phyloP scores from a whole-genome alignment of 2,797 vertebrate genomes.

The Odontamblyopus lacepedii region DNA sequence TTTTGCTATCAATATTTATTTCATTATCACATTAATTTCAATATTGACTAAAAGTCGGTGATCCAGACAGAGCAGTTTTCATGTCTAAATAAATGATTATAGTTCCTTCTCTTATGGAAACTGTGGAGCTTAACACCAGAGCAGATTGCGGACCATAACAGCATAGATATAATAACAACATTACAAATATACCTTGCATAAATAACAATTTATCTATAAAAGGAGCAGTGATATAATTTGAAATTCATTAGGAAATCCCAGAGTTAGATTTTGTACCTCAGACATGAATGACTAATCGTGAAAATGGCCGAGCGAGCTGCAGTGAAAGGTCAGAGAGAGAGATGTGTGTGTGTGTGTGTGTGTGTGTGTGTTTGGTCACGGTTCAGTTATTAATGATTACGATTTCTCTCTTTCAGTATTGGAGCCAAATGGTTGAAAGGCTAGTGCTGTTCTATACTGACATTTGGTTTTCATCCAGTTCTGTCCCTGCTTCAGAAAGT shows the following conservation, averaged over 20 bases:
- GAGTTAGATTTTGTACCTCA: conserved; percentile 16
- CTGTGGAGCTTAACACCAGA: neutral
- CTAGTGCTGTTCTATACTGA: neutral
- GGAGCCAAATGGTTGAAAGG: neutral
- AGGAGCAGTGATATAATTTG: neutral
- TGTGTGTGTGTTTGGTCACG: conserved; percentile 16
- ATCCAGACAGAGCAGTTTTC: neutral
- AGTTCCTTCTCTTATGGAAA: neutral
- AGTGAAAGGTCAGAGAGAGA: conserved; percentile 41
- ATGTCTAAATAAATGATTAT: neutral
- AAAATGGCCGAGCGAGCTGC: conserved; percentile 33
- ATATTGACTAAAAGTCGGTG: neutral
- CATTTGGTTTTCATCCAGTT: neutral
- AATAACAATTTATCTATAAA: neutral
- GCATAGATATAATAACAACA: neutral
- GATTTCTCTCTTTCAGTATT: neutral
- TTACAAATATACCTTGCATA: neutral
- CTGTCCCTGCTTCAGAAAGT: neutral
- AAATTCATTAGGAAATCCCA: conserved; percentile 21
- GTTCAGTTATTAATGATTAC: conserved; percentile 10
- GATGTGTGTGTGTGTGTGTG: conserved; percentile 8
- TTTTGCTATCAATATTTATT: neutral
- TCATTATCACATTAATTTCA: neutral
- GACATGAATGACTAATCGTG: conserved; percentile 18
- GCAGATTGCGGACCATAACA: neutral